Base-by-base conservation (phyloP, 2,888 invertebrate genomes). In the Myopa tessellatipennis region DNA sequence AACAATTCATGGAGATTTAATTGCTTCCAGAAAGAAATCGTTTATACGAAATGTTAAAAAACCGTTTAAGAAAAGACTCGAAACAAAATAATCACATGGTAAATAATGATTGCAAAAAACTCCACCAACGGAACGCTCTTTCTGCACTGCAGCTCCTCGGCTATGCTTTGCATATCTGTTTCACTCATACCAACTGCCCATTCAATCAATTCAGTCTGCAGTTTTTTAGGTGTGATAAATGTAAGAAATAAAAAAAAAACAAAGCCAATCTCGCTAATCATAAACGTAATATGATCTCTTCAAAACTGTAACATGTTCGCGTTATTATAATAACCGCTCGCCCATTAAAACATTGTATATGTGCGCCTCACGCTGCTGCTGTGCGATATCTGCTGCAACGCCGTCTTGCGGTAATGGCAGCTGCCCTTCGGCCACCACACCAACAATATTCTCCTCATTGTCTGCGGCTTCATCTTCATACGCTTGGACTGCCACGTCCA, bases 381-480 rank as follows among this genome's bases (percentile, higher is more conserved):
- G 67, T 36, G 73, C 79, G 16, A 79, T 26, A 50, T 79, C 77
- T 12, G 55, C 77, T 12, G 55, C 77, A 76, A 80, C 80, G 52
- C 79, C 80, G 50, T 79, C 80, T 16, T 78, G 74, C 70, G 77
- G 67, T 34, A 79, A 76, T 12, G 77, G 77, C 65, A 69, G 73
- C 18, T 75, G 68, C 1, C 75, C 75, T 16, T 72, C 72, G 34
- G 68, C 71, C 26, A 76, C 76, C 45, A 72, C 79, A 18, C 61
- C 76, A 18, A 75, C 75, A 61, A 75, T 75, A 69, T 76, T 76
- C 50, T 76, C 76, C 12, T 34, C 60, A 34, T 63, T 26, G 40
- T 74, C 74, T 5, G 2, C 61, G 16, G 4, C 16, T 12, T 45
- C 75, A 10, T 75, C 71, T 40, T 78, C 77, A 6, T 80, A 79